phyloP scores from a whole-genome alignment of 2,888 invertebrate genomes.

The Diarsia mendica region DNA sequence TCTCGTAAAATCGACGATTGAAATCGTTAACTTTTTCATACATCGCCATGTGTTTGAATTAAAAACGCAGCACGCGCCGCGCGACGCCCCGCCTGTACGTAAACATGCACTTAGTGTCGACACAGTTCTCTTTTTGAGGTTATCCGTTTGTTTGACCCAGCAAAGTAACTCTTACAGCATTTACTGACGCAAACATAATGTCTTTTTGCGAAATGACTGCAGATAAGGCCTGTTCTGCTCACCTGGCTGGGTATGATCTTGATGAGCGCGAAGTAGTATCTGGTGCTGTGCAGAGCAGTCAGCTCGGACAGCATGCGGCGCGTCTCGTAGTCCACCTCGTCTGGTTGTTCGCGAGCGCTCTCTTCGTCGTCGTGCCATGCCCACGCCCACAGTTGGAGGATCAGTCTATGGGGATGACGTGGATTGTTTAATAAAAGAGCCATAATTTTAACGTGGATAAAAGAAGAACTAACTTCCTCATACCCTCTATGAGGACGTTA shows the following conservation, averaged over 20 bases:
- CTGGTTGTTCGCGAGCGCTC: slow-evolving; percentile 92
- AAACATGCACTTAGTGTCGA: too few species aligned
- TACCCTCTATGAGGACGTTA: too few species aligned
- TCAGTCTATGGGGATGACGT: slow-evolving; percentile 69
- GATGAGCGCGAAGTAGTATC: slow-evolving; percentile 96
- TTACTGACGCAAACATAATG: background rate
- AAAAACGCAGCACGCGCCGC: too few species aligned
- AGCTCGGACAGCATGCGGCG: slow-evolving; percentile 95
- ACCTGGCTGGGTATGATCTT: slow-evolving; percentile 95
- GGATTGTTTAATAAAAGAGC: background rate
- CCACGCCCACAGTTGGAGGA: slow-evolving; percentile 86
- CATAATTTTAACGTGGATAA: background rate
- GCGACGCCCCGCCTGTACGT: too few species aligned
- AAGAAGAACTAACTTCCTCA: too few species aligned
- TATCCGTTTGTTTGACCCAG: too few species aligned
- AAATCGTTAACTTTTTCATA: too few species aligned
- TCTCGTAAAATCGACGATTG: too few species aligned
- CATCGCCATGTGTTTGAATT: too few species aligned
- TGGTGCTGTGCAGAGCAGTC: slow-evolving; percentile 94
- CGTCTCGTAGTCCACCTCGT: slow-evolving; percentile 95
- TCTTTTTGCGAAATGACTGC: background rate
- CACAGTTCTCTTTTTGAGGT: too few species aligned
- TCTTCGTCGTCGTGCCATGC: slow-evolving; percentile 91
- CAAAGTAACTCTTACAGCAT: background rate
- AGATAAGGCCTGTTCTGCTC: background rate